Percentiles rank a stretch among this genome's conserved stretches.
Conservation (phyloP, 2,888 invertebrate genomes). For the Leucophenga montana region DNA sequence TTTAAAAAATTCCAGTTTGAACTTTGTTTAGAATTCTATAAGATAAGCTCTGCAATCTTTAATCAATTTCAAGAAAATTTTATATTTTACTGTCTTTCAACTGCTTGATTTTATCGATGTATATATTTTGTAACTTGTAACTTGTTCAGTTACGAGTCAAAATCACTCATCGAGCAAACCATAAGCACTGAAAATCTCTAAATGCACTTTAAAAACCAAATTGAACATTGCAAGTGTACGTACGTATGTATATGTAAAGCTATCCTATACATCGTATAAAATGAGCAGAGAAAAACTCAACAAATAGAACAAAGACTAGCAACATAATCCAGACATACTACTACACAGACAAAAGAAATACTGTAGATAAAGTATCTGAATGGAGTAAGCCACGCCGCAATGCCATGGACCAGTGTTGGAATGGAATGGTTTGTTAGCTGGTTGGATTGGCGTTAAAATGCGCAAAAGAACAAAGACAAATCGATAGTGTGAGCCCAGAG, state of each 20-base stretch:
- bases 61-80: too few species aligned
- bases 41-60: too few species aligned
- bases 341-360: constrained; percentile 1
- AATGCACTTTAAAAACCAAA: constrained; percentile 16
- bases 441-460: neutral
- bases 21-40: too few species aligned
- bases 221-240: neutral
- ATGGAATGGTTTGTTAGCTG: neutral
- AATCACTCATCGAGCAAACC: too few species aligned
- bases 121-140: too few species aligned
- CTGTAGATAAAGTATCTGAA: neutral
- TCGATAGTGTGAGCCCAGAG: neutral
- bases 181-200: neutral
- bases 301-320: neutral
- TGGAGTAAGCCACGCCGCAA: neutral
- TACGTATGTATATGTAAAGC: neutral
- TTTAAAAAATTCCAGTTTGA: too few species aligned
- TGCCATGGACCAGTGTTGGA: neutral
- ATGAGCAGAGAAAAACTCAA: neutral
- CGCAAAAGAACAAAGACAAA: constrained; percentile 13
- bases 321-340: neutral
- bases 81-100: too few species aligned
- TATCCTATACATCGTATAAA: neutral
- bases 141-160: neutral
- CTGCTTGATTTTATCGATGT: too few species aligned